Conservation (phyloP, 2,888 invertebrate genomes). For the Heliconius sara region DNA sequence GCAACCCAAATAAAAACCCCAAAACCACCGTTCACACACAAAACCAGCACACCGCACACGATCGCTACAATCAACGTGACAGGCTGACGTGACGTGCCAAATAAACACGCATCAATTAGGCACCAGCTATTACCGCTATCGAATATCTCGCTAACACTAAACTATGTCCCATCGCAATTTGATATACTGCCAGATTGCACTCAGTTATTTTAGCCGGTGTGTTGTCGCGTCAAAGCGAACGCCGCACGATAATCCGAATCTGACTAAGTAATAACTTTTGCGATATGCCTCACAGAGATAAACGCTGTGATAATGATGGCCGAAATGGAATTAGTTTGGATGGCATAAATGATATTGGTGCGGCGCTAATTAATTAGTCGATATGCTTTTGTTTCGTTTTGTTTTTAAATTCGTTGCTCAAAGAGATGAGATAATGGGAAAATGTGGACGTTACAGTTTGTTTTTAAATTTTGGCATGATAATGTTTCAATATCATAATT, state of each 20-base stretch:
- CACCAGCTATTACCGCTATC: slow-evolving; percentile 44
- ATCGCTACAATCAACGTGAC: slow-evolving; percentile 18
- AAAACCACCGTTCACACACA: background rate
- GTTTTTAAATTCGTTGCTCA: background rate
- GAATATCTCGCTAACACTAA: slow-evolving; percentile 45
- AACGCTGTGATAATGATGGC: slow-evolving; percentile 33
- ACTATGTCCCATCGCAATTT: slow-evolving; percentile 42
- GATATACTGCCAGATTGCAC: slow-evolving; percentile 45
- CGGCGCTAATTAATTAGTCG: slow-evolving; percentile 3
- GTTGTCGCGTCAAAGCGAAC: slow-evolving; percentile 42
- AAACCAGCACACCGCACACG: background rate
- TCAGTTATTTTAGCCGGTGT: slow-evolving; percentile 42
- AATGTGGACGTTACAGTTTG: background rate
- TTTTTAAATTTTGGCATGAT: background rate
- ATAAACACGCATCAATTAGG: slow-evolving; percentile 44
- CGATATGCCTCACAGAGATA: slow-evolving; percentile 34
- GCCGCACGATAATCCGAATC: slow-evolving; percentile 46
- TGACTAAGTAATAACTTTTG: slow-evolving; percentile 42
- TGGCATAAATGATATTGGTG: background rate
- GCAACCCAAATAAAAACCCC: background rate
- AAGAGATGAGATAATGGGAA: background rate
- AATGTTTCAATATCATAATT: too few relatives aligned
- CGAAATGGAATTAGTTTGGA: slow-evolving; percentile 31
- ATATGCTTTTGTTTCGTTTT: background rate
- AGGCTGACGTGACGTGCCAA: slow-evolving; percentile 2